phyloP scores from a whole-genome alignment of 1,140 invertebrate species.

The Yoshiicerus persimilis region DNA sequence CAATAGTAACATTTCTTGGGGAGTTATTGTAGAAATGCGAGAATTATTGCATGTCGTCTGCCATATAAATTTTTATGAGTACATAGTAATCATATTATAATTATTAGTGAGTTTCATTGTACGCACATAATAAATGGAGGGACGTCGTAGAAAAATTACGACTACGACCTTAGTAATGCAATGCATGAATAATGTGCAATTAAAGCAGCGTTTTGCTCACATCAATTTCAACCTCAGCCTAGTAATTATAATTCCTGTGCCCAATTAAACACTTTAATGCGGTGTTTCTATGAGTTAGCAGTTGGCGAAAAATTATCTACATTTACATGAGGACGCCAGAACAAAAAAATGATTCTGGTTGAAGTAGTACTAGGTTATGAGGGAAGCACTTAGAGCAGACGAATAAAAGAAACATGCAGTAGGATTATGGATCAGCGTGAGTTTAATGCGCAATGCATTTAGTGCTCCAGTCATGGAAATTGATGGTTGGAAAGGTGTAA shows the following conservation, averaged over 20 bases:
- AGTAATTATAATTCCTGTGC: conserved; percentile 10
- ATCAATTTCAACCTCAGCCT: conserved; percentile 2
- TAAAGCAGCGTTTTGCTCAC: neutral
- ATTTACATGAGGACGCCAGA: neutral
- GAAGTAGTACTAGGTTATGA: neutral
- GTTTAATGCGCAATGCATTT: neutral
- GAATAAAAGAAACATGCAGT: neutral
- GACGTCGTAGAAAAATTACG: neutral
- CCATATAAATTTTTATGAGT: neutral
- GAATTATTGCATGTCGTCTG: no score
- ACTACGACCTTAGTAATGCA: neutral
- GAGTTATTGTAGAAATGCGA: no score
- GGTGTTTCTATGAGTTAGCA: neutral
- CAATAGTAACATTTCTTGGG: no score
- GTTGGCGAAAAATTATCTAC: conserved; percentile 14
- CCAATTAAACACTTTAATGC: conserved; percentile 2
- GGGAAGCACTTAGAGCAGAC: neutral
- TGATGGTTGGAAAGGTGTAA: neutral
- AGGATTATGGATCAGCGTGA: neutral
- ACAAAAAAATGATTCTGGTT: neutral
- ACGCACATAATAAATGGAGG: neutral
- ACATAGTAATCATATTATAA: neutral
- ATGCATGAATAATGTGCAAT: neutral
- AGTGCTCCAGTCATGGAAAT: neutral
- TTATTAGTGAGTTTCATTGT: neutral